Percentiles rank a stretch among this genome's conserved stretches.
phyloP scores from a whole-genome alignment of 2,888 invertebrate genomes.

The Coremacera marginata region DNA sequence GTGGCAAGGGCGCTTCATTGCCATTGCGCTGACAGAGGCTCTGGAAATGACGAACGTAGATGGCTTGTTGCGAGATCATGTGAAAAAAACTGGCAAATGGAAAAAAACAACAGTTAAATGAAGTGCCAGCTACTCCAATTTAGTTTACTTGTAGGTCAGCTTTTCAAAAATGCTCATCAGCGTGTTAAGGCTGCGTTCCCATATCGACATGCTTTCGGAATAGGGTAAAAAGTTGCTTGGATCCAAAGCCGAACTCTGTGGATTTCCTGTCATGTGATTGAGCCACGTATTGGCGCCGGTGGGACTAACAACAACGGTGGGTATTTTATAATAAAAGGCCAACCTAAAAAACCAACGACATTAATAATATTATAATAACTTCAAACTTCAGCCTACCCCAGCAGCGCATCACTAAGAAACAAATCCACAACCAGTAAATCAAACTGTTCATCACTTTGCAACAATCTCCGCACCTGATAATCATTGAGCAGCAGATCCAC shows the following conservation, averaged over 20 bases:
- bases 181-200: slow-evolving; percentile 68
- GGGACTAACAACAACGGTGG: slow-evolving; percentile 67
- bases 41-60: slow-evolving; percentile 65
- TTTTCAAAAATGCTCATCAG: slow-evolving; percentile 66
- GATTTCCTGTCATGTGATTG: slow-evolving; percentile 70
- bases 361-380: not conserved
- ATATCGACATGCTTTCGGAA: slow-evolving; percentile 69
- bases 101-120: not conserved
- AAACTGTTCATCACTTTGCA: slow-evolving; percentile 60
- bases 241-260: slow-evolving; percentile 69
- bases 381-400: slow-evolving; percentile 60
- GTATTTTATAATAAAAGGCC: slow-evolving; percentile 64
- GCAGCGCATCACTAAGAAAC: slow-evolving; percentile 70
- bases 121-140: not conserved
- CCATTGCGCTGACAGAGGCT: slow-evolving; percentile 52
- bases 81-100: slow-evolving; percentile 62
- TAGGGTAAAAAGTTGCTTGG: slow-evolving; percentile 69
- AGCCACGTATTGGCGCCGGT: slow-evolving; percentile 70
- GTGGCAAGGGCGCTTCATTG: slow-evolving; percentile 55
- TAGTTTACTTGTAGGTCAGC: slow-evolving; percentile 63
- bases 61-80: slow-evolving; percentile 66
- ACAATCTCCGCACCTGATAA: slow-evolving; percentile 56
- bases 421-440: slow-evolving; percentile 69
- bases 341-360: slow-evolving; percentile 54
- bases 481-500: slow-evolving; percentile 63